A percentile compares a stretch with the other conserved stretches of the same genome.
Conservation (phyloP, 2,113 vertebrate genomes). For the Paedocypris sp. region DNA sequence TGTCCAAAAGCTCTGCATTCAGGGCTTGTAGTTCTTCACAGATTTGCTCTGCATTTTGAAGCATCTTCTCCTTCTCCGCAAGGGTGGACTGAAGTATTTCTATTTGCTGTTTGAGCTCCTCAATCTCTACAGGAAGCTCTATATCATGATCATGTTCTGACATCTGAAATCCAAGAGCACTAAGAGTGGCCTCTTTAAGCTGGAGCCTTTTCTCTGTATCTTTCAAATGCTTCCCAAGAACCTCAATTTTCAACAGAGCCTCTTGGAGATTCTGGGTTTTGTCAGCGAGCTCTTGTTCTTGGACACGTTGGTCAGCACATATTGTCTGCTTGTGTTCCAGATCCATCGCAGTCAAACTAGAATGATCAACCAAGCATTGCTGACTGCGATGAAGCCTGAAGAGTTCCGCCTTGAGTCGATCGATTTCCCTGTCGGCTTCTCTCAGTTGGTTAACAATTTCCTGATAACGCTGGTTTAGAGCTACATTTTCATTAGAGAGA, state of each 20-base stretch:
- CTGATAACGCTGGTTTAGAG: constrained; percentile 60
- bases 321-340: constrained; percentile 51
- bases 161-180: constrained; percentile 59
- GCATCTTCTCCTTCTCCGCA: constrained; percentile 41
- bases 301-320: constrained; percentile 52
- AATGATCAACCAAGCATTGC: constrained; percentile 50
- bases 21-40: constrained; percentile 46
- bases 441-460: constrained; percentile 70
- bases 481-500: constrained; percentile 56
- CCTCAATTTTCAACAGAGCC: constrained; percentile 57
- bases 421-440: constrained; percentile 67
- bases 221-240: constrained; percentile 56
- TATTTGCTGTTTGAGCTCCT: constrained; percentile 43
- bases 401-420: constrained; percentile 60
- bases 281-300: constrained; percentile 58
- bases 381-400: constrained; percentile 47
- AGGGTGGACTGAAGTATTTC: constrained; percentile 48
- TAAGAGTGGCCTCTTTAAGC: constrained; percentile 62
- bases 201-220: constrained; percentile 65
- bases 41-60: constrained; percentile 40
- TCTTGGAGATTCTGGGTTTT: constrained; percentile 62
- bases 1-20: constrained; percentile 42
- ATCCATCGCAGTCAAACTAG: constrained; percentile 47
- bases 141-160: constrained; percentile 42
- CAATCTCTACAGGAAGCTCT: constrained; percentile 39